Evolutionary conservation across 2,113 vertebrate species (phyloP).

Genomic region (Zeus faber): DNA sequence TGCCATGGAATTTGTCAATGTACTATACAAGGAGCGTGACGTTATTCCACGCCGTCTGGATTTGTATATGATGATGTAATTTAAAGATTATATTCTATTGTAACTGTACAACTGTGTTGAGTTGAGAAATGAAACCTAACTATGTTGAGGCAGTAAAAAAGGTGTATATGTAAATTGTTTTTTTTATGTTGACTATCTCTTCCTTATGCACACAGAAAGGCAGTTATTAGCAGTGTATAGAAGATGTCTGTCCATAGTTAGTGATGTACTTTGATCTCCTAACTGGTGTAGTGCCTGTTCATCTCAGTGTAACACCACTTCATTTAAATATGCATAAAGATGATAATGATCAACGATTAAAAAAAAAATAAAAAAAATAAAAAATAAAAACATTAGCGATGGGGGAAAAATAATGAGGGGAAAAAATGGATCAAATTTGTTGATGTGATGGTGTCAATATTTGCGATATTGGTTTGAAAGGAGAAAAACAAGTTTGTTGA

Average conservation of each 20-base stretch:
- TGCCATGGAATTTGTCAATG: slow-evolving; percentile 72
- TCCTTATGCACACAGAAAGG: slow-evolving; percentile 70
- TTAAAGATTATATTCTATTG: slow-evolving; percentile 87
- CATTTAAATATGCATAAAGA: slow-evolving; percentile 79
- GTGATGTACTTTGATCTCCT: slow-evolving; percentile 79
- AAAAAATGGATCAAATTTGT: slow-evolving; percentile 64
- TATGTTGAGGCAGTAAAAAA: slow-evolving; percentile 73
- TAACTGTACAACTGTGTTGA: slow-evolving; percentile 89
- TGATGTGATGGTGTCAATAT: slow-evolving; percentile 75
- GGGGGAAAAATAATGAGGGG: slow-evolving; percentile 59
- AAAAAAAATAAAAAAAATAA: slow-evolving; percentile 57
- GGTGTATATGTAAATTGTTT: slow-evolving; percentile 78
- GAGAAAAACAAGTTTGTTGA: slow-evolving; percentile 69
- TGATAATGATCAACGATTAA: slow-evolving; percentile 67
- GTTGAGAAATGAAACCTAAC: slow-evolving; percentile 72
- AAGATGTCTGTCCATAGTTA: slow-evolving; percentile 77
- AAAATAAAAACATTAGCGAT: no score
- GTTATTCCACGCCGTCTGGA: slow-evolving; percentile 85
- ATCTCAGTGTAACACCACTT: slow-evolving; percentile 76
- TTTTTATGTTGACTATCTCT: slow-evolving; percentile 72
- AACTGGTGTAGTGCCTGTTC: slow-evolving; percentile 81
- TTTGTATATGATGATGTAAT: slow-evolving; percentile 98
- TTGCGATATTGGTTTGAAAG: slow-evolving; percentile 73
- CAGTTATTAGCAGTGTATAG: slow-evolving; percentile 63
- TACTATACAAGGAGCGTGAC: slow-evolving; percentile 77